A percentile compares a stretch with the other conserved stretches of the same genome.
These are phyloP conservation scores for Sebastes diploproa DNA, from an alignment of 2,797 vertebrate species.

Conservation along the genomic window DNA sequence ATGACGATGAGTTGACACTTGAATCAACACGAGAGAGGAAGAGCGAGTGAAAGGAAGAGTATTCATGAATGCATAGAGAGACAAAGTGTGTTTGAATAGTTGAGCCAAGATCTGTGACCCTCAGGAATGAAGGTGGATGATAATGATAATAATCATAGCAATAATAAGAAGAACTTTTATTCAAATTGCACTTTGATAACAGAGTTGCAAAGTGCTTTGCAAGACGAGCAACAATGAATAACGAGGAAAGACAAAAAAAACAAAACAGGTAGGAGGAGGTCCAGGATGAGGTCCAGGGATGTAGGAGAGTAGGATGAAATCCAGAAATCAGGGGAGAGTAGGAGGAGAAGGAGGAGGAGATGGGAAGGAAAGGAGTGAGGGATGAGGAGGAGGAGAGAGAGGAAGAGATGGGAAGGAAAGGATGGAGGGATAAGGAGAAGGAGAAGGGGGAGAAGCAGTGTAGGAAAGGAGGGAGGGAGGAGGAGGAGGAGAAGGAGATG, in stretches of 20 bases:
- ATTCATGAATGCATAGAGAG: conserved; percentile 8
- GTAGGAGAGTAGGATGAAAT: not conserved
- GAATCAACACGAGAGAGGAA: not conserved
- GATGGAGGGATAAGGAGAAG: not conserved
- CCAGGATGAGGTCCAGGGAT: conserved; percentile 3
- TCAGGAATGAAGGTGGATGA: not conserved
- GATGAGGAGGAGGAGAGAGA: not conserved
- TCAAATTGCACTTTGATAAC: conserved; percentile 23
- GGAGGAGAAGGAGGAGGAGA: not conserved
- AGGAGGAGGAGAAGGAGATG: not conserved
- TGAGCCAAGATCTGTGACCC: not conserved
- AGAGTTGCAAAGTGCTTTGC: conserved; percentile 25
- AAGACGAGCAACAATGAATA: conserved; percentile 9
- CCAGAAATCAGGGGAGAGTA: not conserved
- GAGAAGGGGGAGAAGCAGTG: not conserved
- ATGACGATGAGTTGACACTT: conserved; percentile 27
- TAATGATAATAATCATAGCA: conserved; percentile 17
- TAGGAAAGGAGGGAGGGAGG: not conserved
- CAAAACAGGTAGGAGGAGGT: not conserved
- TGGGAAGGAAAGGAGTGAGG: no score
- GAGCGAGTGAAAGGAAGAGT: not conserved
- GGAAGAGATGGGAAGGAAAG: not conserved
- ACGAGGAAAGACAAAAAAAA: not conserved
- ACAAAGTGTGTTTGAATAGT: conserved; percentile 11
- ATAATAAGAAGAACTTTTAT: conserved; percentile 45